Base-by-base conservation (phyloP, 1,140 invertebrate species). In the Cherax destructor region DNA sequence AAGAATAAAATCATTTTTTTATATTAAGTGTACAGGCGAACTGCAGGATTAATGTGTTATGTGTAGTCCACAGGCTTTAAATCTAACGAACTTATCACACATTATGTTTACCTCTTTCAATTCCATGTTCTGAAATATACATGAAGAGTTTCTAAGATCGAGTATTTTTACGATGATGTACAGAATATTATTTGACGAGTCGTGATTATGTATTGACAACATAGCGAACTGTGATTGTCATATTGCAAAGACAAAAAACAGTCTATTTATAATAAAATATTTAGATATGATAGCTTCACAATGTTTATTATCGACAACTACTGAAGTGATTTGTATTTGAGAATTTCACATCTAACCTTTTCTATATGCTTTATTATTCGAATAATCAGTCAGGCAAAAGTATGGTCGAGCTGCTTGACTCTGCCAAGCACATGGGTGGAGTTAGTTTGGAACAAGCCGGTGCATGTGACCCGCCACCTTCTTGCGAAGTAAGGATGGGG, bases 381-480 rank as follows among this genome's bases (percentile, higher is more conserved):
- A 47, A 30, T 52, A n/a, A 30, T 61, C n/a, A 83, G 30, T 83
- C 80, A 16, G 80, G 80, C 13, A 52, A 83, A 59, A 52, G 80
- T 24, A 83, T 83, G 10, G n/a, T 50, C 11, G 80, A 83, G 6
- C 52, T n/a, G 10, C 61, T 56, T 9, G 80, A 21, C 24, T n/a
- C 18, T 16, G 59, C 52, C 30, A 52, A 61, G 13, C 52, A 65
- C 61, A 18, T 61, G 80, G 61, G 80, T 11, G 80, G 80, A 13
- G 52, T 61, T 10, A 83, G 80, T 56, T 47, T 18, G 52, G 80
- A 65, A n/a, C 24, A 30, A 13, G 50, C 24, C 10, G 30, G 47
- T 21, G 18, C 5, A 13, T 13, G 61, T 11, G 80, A 11, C n/a
- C 24, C n/a, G 21, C 52, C 80, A 83, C 52, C 52, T 7, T 11